Base-by-base conservation (phyloP, 2,888 invertebrate species). In the Drosophila demipolita region DNA sequence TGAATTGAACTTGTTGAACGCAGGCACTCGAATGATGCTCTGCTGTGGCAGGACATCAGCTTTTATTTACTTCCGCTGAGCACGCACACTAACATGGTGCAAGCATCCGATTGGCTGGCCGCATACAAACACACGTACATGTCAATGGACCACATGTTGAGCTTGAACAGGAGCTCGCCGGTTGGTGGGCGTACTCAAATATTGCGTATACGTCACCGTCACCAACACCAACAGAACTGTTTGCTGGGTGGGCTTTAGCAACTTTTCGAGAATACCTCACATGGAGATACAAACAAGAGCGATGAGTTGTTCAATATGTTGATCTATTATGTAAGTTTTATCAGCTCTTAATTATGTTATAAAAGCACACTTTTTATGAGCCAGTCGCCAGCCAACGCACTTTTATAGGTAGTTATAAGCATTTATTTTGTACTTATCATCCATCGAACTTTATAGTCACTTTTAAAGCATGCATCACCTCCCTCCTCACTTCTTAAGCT, bases 1-100 rank as follows among this genome's bases (percentile, higher is more conserved):
- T 40, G 65, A 75, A 71, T 68, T 55, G 75, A 71, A 83, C 83
- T 85, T 83, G 82, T 81, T 81, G 80, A 91, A 81, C 83, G 80
- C 87, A 81, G 82, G 83, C 71, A 76, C 87, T 90, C 82, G 80
- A 92, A 90, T 91, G 91, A 87, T 91, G 78, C 60, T 80, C 75
- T 82, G 64, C 55, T 68, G 66, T 60, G 65, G 71, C 78, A 90
- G 89, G 89, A 91, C 87, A 80, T 83, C 87, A 70, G 91, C 89
- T 91, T 91, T 90, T 88, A 88, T 90, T 88, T 82, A 81, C 84
- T 87, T 87, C 76, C 79, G 78, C 42, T 60, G 70, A 64, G 78
- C 72, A 80, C 74, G 73, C 70, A 73, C 80, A 83, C 70, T 57
- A 65, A 52, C 26, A 50, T 26, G 64, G 45, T 50, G 73, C 67